phyloP scores from a whole-genome alignment of 2,888 invertebrate species.

The Microctonus brassicae region DNA sequence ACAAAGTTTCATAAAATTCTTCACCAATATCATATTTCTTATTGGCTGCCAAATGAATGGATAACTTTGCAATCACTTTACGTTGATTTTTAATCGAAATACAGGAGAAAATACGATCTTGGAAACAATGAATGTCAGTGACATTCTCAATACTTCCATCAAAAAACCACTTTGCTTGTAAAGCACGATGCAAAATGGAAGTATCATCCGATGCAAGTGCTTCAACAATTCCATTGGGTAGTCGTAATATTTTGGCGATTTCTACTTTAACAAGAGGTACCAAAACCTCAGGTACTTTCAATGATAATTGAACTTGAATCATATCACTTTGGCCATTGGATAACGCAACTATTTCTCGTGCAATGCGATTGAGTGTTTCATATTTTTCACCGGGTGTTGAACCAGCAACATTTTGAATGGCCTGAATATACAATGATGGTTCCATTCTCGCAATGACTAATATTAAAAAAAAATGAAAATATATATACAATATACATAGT shows the following conservation, averaged over 20 bases:
- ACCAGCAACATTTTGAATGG: constrained; percentile 59
- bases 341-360: constrained; percentile 25
- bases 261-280: constrained; percentile 51
- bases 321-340: constrained; percentile 28
- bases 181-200: constrained; percentile 53
- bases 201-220: constrained; percentile 60
- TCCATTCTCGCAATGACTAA: constrained; percentile 30
- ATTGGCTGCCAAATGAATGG: constrained; percentile 40
- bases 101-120: constrained; percentile 50
- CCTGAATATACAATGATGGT: constrained; percentile 50
- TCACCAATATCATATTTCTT: constrained; percentile 48
- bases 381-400: constrained; percentile 54
- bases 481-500: too few species aligned
- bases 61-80: constrained; percentile 54
- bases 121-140: constrained; percentile 53
- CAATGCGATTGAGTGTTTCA: constrained; percentile 48
- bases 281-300: constrained; percentile 49
- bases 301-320: not conserved
- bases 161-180: constrained; percentile 60
- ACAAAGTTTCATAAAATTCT: constrained; percentile 52
- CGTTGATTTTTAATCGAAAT: constrained; percentile 54
- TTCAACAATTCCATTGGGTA: constrained; percentile 47
- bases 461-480: too few species aligned
- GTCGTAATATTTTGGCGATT: constrained; percentile 49
- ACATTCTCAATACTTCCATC: constrained; percentile 46